Conservation (phyloP, 1,140 invertebrate species). For the Drosophila sp. region DNA sequence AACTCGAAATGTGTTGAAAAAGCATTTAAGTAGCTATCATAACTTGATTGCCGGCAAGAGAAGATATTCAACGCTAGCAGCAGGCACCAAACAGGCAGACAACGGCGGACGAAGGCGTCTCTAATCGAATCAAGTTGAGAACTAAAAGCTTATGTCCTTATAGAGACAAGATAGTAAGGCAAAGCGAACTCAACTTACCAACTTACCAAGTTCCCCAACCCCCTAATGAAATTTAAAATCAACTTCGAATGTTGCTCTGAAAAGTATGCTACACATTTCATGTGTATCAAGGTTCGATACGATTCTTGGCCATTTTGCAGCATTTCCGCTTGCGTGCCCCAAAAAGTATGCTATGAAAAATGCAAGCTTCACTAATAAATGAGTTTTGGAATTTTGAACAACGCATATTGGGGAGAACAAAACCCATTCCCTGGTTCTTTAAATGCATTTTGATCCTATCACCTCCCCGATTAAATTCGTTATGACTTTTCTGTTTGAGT, state of each 20-base stretch:
- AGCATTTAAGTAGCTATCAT: constrained; percentile 64
- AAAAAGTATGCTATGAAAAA: too few relatives aligned
- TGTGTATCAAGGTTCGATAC: too few relatives aligned
- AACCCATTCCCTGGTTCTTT: too few relatives aligned
- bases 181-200: background rate
- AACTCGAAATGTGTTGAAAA: constrained; percentile 43
- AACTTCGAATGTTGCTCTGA: background rate
- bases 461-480: too few relatives aligned
- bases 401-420: too few relatives aligned
- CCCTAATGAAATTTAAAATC: background rate
- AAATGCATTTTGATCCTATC: too few relatives aligned
- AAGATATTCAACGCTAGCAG: constrained; percentile 20
- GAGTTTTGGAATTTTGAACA: too few relatives aligned
- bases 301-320: too few relatives aligned
- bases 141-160: constrained; percentile 62
- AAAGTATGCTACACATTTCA: background rate
- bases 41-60: constrained; percentile 64
- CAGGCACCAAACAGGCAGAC: background rate
- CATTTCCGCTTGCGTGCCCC: too few relatives aligned
- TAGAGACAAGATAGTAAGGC: background rate
- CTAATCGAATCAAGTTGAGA: constrained; percentile 65
- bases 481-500: too few relatives aligned
- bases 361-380: too few relatives aligned
- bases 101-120: constrained; percentile 25
- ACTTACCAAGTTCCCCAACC: background rate